These are phyloP conservation scores for Heliconius ethilla DNA, from an alignment of 2,888 invertebrate genomes.

Conservation along the genomic window DNA sequence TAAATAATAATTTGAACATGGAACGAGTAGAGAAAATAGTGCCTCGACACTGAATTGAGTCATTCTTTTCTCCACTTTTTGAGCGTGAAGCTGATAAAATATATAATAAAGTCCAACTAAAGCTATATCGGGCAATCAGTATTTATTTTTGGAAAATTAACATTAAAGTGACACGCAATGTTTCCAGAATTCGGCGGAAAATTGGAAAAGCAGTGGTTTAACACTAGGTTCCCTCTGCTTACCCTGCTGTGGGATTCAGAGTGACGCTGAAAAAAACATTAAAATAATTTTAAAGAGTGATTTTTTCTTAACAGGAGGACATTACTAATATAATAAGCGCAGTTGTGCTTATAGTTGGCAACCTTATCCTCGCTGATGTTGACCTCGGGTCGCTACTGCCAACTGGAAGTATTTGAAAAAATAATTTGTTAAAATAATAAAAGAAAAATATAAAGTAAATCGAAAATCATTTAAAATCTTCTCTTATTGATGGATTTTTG, in stretches of 20 bases:
- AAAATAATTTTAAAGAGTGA: not conserved
- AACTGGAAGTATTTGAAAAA: conserved; percentile 63
- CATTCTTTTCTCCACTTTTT: not conserved
- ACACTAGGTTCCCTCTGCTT: not conserved
- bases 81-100: too few species aligned
- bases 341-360: conserved; percentile 52
- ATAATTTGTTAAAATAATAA: conserved; percentile 7
- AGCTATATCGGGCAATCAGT: not conserved
- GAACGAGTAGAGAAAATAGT: not conserved
- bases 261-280: not conserved
- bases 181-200: not conserved
- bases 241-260: too few species aligned
- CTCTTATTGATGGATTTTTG: not conserved
- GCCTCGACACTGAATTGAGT: not conserved
- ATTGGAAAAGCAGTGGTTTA: not conserved
- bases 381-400: conserved; percentile 52
- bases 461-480: not conserved
- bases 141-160: not conserved
- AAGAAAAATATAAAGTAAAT: not conserved
- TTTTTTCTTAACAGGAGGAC: conserved; percentile 52
- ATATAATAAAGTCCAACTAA: too few species aligned
- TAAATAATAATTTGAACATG: not conserved
- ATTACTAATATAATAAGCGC: conserved; percentile 55
- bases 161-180: too few species aligned
- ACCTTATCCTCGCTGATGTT: conserved; percentile 55